phyloP scores from a whole-genome alignment of 2,888 invertebrate species.

The Epirrita christyi region DNA sequence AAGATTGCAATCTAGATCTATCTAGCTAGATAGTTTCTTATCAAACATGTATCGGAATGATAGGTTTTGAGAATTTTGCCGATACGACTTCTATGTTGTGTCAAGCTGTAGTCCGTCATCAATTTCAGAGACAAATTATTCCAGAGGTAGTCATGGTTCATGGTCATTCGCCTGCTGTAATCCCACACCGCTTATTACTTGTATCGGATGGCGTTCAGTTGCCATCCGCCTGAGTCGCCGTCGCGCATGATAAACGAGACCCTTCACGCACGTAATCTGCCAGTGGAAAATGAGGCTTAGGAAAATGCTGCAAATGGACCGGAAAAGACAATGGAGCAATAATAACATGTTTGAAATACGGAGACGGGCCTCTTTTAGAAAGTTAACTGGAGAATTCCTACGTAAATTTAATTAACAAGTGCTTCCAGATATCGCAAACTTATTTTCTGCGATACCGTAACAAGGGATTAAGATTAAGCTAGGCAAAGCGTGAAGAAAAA shows the following conservation, averaged over 20 bases:
- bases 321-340: constrained; percentile 26
- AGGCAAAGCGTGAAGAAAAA: no score
- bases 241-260: constrained; percentile 69
- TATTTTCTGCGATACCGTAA: neutral
- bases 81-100: no score
- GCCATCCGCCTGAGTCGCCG: constrained; percentile 61
- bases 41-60: no score
- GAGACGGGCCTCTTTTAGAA: constrained; percentile 5
- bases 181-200: constrained; percentile 45
- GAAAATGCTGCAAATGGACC: constrained; percentile 26
- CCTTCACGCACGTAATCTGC: constrained; percentile 43
- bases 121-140: constrained; percentile 1
- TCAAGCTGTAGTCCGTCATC: no score
- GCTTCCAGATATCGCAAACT: neutral
- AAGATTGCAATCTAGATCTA: no score
- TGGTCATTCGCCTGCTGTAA: constrained; percentile 30
- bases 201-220: constrained; percentile 52
- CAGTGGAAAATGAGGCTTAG: constrained; percentile 26
- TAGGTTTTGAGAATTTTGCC: no score
- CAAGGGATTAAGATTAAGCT: no score
- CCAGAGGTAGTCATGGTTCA: constrained; percentile 1
- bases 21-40: no score
- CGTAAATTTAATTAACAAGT: neutral
- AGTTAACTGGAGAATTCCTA: neutral
- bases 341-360: constrained; percentile 18